Evolutionary conservation across 2,888 invertebrate genomes (phyloP), one percentile per base, ranked within the genome.

Genomic region (Congeria kusceri): DNA sequence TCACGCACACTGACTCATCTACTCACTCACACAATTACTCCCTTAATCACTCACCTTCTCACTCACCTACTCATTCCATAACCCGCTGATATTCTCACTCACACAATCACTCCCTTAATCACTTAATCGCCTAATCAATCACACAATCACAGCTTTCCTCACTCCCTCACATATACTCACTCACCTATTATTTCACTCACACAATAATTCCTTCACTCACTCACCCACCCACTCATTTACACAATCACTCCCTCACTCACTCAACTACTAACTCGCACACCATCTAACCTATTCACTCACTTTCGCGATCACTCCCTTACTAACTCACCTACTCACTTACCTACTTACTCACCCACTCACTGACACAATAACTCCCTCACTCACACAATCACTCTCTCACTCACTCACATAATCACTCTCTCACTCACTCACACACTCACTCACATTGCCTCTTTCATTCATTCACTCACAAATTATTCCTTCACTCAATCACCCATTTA

Each of bases 331-430:
- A 32, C 53, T 76, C 28, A 49, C 63, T 64, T 53, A 59, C 46
- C 18, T 18, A 44, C 46, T 44, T 18, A 44, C 46, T 44, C 46
- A 44, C 46, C 18, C 46, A 44, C 29, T 46, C 63, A 59, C 63
- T 75, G 69, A 57, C 49, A 46, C 29, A 46, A 29, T 64, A 56
- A 59, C 63, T 64, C 69, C 23, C 47, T 75, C 64, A 47, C 56
- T 56, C 69, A 27, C 61, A 67, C 66, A 23, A 9, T 44, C 46
- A 44, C 46, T 44, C 46, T 13, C 46, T 44, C 46, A 44, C 46
- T 44, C 46, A 44, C 53, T 53, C 53, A 28, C 59, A 23, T 56
- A 29, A 53, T 25, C 53, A 18, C 57, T 66, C 59, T 44, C 44
- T 39, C 63, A 63, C 5, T 39, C 32, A 32, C 5, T 63, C 32